Evolutionary conservation across 2,113 vertebrate species (phyloP).

Genomic region (Crypturellus undulatus): DNA sequence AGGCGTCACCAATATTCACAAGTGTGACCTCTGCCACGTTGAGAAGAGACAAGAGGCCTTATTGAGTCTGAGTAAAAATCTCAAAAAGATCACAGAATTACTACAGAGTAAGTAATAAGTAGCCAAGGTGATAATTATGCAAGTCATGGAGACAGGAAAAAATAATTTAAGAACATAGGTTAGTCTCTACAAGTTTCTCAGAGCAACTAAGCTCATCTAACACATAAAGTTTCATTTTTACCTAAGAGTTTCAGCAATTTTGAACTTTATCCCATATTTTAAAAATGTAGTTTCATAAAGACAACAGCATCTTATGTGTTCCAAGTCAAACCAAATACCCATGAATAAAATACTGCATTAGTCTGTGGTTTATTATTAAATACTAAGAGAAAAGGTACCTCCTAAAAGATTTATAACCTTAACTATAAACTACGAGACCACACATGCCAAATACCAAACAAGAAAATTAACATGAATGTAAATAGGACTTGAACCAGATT

Average conservation of each 20-base stretch:
- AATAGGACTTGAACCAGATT: neutral
- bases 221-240: neutral
- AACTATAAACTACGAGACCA: neutral
- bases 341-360: neutral
- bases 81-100: neutral
- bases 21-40: rapidly evolving
- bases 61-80: neutral
- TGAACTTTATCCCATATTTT: neutral
- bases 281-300: neutral
- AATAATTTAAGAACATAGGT: neutral
- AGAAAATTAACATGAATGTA: neutral
- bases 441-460: neutral
- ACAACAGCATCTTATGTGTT: neutral
- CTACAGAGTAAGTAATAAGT: neutral
- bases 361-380: neutral
- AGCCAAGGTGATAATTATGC: neutral
- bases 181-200: neutral
- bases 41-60: neutral
- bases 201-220: neutral
- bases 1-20: neutral
- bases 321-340: neutral
- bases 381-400: neutral
- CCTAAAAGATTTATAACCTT: neutral
- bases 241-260: neutral
- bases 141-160: neutral